These are phyloP conservation scores for Vanessa tameamea DNA, from an alignment of 1,140 invertebrate species.

Conservation along the genomic window DNA sequence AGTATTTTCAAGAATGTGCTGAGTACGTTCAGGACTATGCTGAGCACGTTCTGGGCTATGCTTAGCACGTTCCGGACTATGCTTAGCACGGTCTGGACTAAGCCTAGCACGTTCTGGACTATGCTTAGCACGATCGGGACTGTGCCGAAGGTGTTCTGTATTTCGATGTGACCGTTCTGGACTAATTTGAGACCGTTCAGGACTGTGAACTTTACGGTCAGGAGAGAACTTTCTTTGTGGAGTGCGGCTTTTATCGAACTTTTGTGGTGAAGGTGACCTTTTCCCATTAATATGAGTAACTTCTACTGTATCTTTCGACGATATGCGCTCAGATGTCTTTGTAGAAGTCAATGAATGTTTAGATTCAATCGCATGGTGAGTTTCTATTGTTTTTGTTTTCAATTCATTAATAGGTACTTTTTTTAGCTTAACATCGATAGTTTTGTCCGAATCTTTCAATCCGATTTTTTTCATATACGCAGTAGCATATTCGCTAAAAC, in stretches of 20 bases:
- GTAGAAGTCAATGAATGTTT: slow-evolving; percentile 42
- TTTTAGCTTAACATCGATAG: slow-evolving; percentile 32
- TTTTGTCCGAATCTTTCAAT: slow-evolving; percentile 59
- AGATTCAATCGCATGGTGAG: slow-evolving; percentile 40
- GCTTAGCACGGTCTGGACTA: slow-evolving; percentile 41
- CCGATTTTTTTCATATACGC: slow-evolving; percentile 79
- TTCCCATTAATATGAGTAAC: slow-evolving; percentile 55
- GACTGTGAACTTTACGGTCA: slow-evolving; percentile 20
- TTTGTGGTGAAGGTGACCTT: slow-evolving; percentile 65
- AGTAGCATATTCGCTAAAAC: slow-evolving; percentile 75
- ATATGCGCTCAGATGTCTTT: slow-evolving; percentile 48
- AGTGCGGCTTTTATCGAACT: slow-evolving; percentile 40
- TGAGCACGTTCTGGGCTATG: slow-evolving; percentile 21
- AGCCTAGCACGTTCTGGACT: slow-evolving; percentile 30
- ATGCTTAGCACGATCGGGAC: slow-evolving; percentile 29
- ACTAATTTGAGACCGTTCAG: slow-evolving; percentile 7
- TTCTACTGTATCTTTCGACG: slow-evolving; percentile 61
- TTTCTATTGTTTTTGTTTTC: slow-evolving; percentile 46
- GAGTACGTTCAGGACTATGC: slow-evolving; percentile 21
- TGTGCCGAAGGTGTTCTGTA: slow-evolving; percentile 44
- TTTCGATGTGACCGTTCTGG: slow-evolving; percentile 23
- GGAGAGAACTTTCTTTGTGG: slow-evolving; percentile 20
- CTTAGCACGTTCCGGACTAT: slow-evolving; percentile 19
- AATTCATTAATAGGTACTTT: slow-evolving; percentile 31
- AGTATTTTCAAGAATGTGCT: not conserved